A percentile compares a stretch with the other conserved stretches of the same genome.
Evolutionary conservation across 2,113 vertebrate species (phyloP).

Genomic region (Psettodes erumei): DNA sequence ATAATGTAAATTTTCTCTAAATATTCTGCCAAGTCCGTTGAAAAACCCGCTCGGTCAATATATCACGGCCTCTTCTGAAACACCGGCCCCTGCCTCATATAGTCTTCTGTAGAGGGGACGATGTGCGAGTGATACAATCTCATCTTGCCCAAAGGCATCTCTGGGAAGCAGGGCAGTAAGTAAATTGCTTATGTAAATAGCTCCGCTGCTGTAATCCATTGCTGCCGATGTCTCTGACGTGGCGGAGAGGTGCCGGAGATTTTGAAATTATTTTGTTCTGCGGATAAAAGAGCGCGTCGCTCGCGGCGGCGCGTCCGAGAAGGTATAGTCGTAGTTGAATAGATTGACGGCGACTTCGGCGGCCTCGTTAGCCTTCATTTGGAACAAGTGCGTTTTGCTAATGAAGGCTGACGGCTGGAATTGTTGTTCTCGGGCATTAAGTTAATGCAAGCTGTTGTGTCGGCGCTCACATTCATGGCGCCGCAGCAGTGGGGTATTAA

Average conservation of each 20-base stretch:
- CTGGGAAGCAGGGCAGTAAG: slow-evolving; percentile 32
- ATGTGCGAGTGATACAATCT: slow-evolving; percentile 52
- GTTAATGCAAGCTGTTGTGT: slow-evolving; percentile 36
- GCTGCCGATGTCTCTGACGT: slow-evolving; percentile 47
- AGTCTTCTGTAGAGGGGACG: slow-evolving; percentile 10
- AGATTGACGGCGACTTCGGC: slow-evolving; percentile 1
- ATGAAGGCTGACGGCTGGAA: slow-evolving; percentile 36
- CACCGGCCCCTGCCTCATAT: not conserved
- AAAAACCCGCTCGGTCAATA: not conserved
- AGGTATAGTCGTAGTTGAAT: slow-evolving; percentile 11
- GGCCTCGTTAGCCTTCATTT: slow-evolving; percentile 25
- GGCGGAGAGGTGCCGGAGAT: not conserved
- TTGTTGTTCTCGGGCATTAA: slow-evolving; percentile 45
- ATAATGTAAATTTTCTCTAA: not conserved
- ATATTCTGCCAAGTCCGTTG: not conserved
- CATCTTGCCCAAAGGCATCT: slow-evolving; percentile 69
- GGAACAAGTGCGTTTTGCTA: slow-evolving; percentile 33
- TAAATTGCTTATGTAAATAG: slow-evolving; percentile 73
- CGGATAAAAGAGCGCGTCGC: slow-evolving; percentile 9
- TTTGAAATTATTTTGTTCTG: slow-evolving; percentile 28
- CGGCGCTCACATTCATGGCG: slow-evolving; percentile 20
- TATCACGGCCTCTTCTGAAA: not conserved
- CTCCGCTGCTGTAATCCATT: slow-evolving; percentile 46
- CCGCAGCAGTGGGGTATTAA: slow-evolving; percentile 25
- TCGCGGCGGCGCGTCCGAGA: not conserved